These are phyloP conservation scores for Glaucopsyche alexis DNA, from an alignment of 2,888 invertebrate species.

Conservation along the genomic window DNA sequence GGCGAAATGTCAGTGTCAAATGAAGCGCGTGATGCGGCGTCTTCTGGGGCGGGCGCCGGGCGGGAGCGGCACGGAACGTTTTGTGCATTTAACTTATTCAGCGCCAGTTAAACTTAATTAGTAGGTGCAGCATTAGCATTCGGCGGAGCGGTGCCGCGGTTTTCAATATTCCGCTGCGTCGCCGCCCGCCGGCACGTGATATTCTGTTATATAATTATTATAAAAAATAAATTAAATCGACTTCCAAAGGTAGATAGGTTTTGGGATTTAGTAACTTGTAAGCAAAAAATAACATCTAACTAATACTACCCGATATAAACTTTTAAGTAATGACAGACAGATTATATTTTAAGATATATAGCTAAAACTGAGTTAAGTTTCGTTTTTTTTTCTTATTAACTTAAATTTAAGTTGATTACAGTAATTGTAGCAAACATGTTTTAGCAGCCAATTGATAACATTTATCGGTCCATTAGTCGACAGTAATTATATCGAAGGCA, in stretches of 20 bases:
- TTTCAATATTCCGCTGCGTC: background rate
- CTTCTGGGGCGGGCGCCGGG: background rate
- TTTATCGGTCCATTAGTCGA: background rate
- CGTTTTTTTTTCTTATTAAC: too few species aligned
- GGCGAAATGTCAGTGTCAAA: background rate
- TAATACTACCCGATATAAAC: too few species aligned
- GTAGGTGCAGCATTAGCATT: constrained; percentile 10
- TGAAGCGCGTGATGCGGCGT: background rate
- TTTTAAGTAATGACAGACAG: too few species aligned
- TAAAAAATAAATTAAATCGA: too few species aligned
- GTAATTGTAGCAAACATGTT: background rate
- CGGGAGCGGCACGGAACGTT: background rate
- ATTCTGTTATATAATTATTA: too few species aligned
- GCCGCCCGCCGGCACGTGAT: too few species aligned
- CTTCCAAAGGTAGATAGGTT: too few species aligned
- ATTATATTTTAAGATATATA: too few species aligned
- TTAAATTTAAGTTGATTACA: too few species aligned
- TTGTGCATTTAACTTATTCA: constrained; percentile 15
- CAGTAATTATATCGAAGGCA: background rate
- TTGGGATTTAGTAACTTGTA: too few species aligned
- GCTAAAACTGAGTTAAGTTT: too few species aligned
- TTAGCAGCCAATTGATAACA: background rate
- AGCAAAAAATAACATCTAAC: too few species aligned
- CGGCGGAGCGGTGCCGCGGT: background rate
- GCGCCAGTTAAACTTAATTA: constrained; percentile 3